Evolutionary conservation across 2,113 vertebrate genomes (phyloP).

Genomic region (Mesembrinibis cayennensis): DNA sequence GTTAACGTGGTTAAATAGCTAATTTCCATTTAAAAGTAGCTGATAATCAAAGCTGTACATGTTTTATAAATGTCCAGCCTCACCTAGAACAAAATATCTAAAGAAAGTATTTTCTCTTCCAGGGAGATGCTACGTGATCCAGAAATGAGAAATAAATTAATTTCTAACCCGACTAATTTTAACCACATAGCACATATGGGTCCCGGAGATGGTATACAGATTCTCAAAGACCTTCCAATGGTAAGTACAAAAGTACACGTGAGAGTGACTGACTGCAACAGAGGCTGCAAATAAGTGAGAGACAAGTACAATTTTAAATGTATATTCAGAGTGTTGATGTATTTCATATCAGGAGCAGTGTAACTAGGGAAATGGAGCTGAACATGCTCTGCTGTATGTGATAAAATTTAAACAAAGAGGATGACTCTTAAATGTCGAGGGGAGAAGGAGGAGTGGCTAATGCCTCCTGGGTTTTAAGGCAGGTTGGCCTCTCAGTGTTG

Average conservation of each 20-base stretch:
- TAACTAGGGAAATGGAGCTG: neutral
- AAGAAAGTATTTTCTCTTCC: constrained; percentile 69
- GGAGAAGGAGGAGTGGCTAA: neutral
- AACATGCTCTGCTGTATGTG: neutral
- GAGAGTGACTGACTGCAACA: neutral
- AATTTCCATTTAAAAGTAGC: constrained; percentile 29
- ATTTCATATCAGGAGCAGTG: neutral
- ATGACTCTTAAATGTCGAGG: neutral
- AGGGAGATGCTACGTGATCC: constrained; percentile 99
- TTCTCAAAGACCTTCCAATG: constrained; percentile 97
- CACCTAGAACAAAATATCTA: neutral
- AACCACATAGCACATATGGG: constrained; percentile 99
- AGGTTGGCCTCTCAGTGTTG: neutral
- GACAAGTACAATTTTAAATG: neutral
- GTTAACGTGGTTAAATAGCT: neutral
- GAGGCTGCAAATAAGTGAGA: neutral
- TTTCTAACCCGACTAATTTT: constrained; percentile 99
- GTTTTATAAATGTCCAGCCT: neutral
- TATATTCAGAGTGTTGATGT: neutral
- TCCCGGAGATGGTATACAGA: constrained; percentile 98
- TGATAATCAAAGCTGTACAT: neutral
- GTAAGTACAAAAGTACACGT: constrained; percentile 74
- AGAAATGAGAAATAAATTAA: constrained; percentile 99
- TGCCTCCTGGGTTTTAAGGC: neutral
- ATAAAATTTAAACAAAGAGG: neutral